Base-by-base conservation (phyloP, 2,888 invertebrate species). In the Drosophila pullipes region DNA sequence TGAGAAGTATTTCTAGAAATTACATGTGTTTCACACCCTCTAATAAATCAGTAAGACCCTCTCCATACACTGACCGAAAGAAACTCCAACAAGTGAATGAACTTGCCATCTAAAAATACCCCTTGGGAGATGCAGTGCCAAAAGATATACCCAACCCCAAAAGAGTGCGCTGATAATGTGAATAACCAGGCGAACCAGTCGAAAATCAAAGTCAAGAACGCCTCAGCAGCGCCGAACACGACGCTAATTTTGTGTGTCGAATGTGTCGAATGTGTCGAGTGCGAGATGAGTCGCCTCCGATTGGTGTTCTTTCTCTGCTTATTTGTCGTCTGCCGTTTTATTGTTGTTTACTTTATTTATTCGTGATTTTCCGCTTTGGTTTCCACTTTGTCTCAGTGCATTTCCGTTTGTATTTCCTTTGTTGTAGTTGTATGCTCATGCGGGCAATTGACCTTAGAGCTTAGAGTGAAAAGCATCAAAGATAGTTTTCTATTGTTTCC, bases 201-300 rank as follows among this genome's bases (percentile, higher is more conserved):
- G 61, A 69, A 78, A 88, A 81, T 88, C 86, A 87, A 87, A 87
- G 86, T 86, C 86, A 87, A 89, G 86, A 89, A 76, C 84, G 74
- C 68, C 59, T 54, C 63, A 53, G 50, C 63, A 59, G 47, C 57
- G 62, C 49, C 73, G 69, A 83, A 72, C 55, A 59, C 67, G 72
- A 30, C 47, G 71, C 79, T 72, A 82, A 80, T 69, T 84, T 74
- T 69, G 73, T 70, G 57, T 84, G 60, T 73, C 59, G 73, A 64
- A 44, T 62, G 47, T 31, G 37, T 37, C 18, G 50, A 50, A 31
- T 63, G 47, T 25, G 37, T 37, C 18, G 50, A 50, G 53, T 47
- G 62, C 35, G 68, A 35, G 33, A 28, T 25, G 37, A 25, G 54
- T 16, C 30, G 49, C 66, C 55, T 33, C 53, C 54, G 63, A 53